Evolutionary conservation across 1,140 invertebrate species (phyloP).

Genomic region (Zaprionus ornatus): DNA sequence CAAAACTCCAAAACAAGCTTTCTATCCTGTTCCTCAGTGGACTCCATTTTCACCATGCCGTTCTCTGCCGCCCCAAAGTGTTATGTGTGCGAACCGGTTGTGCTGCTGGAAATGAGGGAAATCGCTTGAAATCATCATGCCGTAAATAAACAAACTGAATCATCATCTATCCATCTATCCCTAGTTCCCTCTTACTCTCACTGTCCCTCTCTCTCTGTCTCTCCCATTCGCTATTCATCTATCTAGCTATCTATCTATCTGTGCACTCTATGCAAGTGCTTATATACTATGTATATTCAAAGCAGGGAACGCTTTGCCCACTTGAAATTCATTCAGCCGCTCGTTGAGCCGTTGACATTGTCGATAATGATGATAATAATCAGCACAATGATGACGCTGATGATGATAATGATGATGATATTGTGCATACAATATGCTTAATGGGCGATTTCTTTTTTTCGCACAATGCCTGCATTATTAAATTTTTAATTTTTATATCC

Average conservation of each 20-base stretch:
- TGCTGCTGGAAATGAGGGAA: constrained; percentile 45
- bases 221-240: background rate
- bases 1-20: constrained; percentile 98
- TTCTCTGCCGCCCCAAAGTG: constrained; percentile 79
- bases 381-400: constrained; percentile 48
- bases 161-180: constrained; percentile 19
- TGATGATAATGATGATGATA: constrained; percentile 33
- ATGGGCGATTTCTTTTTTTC: constrained; percentile 33
- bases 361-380: constrained; percentile 49
- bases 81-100: constrained; percentile 71
- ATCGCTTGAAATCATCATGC: constrained; percentile 4
- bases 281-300: constrained; percentile 13
- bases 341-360: constrained; percentile 69
- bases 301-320: constrained; percentile 41
- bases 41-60: constrained; percentile 87
- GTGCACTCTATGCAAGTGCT: constrained; percentile 11
- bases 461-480: constrained; percentile 32
- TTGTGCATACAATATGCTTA: constrained; percentile 59
- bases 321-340: constrained; percentile 64
- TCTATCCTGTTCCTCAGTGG: constrained; percentile 93
- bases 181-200: background rate
- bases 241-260: constrained; percentile 23
- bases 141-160: constrained; percentile 49
- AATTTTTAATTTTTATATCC: constrained; percentile 73
- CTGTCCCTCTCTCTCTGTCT: background rate